Evolutionary conservation across 2,113 vertebrate species (phyloP).

Genomic region (Columbina picui): DNA sequence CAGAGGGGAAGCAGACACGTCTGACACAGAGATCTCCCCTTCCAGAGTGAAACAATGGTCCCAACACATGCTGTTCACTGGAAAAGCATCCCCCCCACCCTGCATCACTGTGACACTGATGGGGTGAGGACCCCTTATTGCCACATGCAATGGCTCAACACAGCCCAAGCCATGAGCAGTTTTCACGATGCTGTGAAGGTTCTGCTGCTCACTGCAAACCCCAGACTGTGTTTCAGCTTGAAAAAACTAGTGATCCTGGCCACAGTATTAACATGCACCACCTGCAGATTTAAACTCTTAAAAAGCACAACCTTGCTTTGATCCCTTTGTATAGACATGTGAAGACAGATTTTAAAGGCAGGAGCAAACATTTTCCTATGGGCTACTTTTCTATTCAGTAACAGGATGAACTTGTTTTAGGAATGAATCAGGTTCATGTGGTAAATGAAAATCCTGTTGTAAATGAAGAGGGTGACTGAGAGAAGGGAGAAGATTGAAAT

Average conservation of each 20-base stretch:
- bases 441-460: not conserved
- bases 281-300: not conserved
- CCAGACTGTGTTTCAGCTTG: not conserved
- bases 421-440: not conserved
- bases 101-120: not conserved
- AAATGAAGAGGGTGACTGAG: not conserved
- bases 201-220: not conserved
- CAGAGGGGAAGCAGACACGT: not conserved
- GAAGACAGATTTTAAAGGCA: not conserved
- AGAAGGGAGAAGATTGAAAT: not conserved
- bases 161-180: not conserved
- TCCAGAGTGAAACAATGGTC: not conserved
- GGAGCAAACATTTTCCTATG: not conserved
- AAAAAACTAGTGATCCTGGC: not conserved
- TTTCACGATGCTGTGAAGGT: accelerated
- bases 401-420: slow-evolving; percentile 41
- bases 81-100: not conserved
- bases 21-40: not conserved
- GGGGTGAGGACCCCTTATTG: not conserved
- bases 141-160: no score
- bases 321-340: not conserved
- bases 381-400: not conserved
- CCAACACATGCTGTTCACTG: not conserved
- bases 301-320: not conserved
- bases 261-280: not conserved